Evolutionary conservation across 2,113 vertebrate genomes (phyloP), one percentile per base, ranked within the genome.

Genomic region (Sander vitreus): DNA sequence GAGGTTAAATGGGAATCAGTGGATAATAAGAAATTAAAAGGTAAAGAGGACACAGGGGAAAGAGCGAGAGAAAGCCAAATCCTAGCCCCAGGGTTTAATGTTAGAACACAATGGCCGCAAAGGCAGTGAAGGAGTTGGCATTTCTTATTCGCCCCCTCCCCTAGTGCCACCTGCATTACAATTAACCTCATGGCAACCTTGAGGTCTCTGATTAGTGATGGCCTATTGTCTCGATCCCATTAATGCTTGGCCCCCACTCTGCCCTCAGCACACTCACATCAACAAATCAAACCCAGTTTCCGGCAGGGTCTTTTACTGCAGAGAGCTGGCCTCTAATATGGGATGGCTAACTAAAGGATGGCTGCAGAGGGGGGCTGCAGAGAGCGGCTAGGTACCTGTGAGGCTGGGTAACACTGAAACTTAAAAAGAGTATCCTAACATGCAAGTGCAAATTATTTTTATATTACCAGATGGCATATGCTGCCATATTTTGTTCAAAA

Each of bases 141-240:
- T 94, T 96, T 96, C 94, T 97, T 96, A 95, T 96, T 85, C 73
- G 45, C 81, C 85, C 88, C 90, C 84, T 90, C 90, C 93, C 91
- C 83, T 95, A 93, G 95, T 94, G 95, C 96, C 95, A 97, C 96
- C 95, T 94, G 96, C 95, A 96, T 97, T 94, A 97, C 95, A 97
- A 97, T 97, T 97, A 97, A 97, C 96, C 96, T 97, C 95, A 95
- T 95, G 95, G 96, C 95, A 97, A 97, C 96, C 96, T 96, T 96
- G 95, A 97, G 95, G 95, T 97, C 95, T 96, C 95, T 97, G 96
- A 97, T 97, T 98, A 97, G 97, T 96, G 95, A 97, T 96, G 96
- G 95, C 94, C 95, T 95, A 95, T 97, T 98, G 96, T 97, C 96
- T 97, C 91, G 91, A 88, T 91, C 92, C 92, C 94, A 95, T 97